Percentiles rank a stretch among this genome's conserved stretches.
These are phyloP conservation scores for Anser brachyrhynchus DNA, from an alignment of 2,113 vertebrate genomes.

Conservation along the genomic window DNA sequence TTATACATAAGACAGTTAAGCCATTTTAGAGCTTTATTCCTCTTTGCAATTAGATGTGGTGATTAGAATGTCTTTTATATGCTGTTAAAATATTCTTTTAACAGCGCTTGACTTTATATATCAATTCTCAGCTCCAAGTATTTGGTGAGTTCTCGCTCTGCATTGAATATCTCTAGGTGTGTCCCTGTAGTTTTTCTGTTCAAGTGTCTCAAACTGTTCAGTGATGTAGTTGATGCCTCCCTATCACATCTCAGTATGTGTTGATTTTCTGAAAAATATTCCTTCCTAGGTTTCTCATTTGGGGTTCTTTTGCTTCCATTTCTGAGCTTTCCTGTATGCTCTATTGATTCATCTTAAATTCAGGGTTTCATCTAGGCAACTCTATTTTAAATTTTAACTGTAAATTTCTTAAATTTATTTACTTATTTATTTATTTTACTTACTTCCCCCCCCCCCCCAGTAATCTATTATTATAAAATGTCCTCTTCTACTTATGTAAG, in stretches of 20 bases:
- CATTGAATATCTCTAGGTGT: not conserved
- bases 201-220: not conserved
- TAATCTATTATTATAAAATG: not conserved
- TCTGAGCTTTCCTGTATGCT: not conserved
- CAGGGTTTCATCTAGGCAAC: not conserved
- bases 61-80: constrained; percentile 42
- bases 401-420: not conserved
- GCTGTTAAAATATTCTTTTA: constrained; percentile 34
- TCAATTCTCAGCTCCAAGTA: not conserved
- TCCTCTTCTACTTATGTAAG: not conserved
- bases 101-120: constrained; percentile 30
- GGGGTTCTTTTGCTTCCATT: not conserved
- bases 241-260: not conserved
- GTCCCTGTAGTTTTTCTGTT: not conserved
- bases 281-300: not conserved
- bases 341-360: not conserved
- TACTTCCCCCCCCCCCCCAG: no score
- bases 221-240: not conserved
- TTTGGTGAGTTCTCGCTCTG: not conserved
- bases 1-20: constrained; percentile 33
- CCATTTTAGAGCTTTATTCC: constrained; percentile 48
- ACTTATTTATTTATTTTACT: not conserved
- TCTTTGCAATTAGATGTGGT: constrained; percentile 46
- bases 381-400: not conserved
- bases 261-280: not conserved